These are phyloP conservation scores for Bombyx huttoni DNA, from an alignment of 2,888 invertebrate genomes.

Conservation along the genomic window DNA sequence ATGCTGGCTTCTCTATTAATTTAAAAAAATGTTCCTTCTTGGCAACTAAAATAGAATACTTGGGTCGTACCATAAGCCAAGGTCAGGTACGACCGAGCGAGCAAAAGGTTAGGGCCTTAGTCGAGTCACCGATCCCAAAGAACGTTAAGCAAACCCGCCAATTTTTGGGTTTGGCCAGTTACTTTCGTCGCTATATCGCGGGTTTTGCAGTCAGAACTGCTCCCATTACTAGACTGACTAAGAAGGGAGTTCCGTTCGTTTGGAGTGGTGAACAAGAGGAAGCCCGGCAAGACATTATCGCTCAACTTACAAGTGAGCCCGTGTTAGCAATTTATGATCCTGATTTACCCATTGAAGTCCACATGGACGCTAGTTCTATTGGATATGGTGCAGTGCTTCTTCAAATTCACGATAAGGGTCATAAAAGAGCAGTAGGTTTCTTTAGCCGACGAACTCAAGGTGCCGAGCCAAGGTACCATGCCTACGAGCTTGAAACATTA, in stretches of 20 bases:
- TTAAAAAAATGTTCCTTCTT: slow-evolving; percentile 8
- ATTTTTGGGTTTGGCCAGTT: slow-evolving; percentile 13
- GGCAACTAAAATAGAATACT: slow-evolving; percentile 12
- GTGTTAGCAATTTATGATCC: slow-evolving; percentile 9
- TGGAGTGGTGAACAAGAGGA: slow-evolving; percentile 6
- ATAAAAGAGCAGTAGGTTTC: slow-evolving; percentile 8
- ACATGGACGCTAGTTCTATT: slow-evolving; percentile 4
- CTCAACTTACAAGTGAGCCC: slow-evolving; percentile 7
- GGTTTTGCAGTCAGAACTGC: slow-evolving; percentile 6
- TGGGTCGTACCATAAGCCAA: slow-evolving; percentile 10
- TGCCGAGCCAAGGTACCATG: slow-evolving; percentile 12
- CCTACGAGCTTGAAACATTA: slow-evolving; percentile 12
- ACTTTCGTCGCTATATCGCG: slow-evolving; percentile 12
- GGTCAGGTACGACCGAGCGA: slow-evolving; percentile 16
- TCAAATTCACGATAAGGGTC: slow-evolving; percentile 4
- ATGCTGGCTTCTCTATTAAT: slow-evolving; percentile 15
- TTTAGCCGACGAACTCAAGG: slow-evolving; percentile 9
- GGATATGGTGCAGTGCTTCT: slow-evolving; percentile 10
- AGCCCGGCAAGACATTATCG: slow-evolving; percentile 2
- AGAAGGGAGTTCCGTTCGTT: slow-evolving; percentile 1
- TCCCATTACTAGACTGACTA: slow-evolving; percentile 1
- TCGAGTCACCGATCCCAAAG: slow-evolving; percentile 8
- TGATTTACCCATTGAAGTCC: slow-evolving; percentile 2
- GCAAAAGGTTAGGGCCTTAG: slow-evolving; percentile 12
- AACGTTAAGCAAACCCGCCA: slow-evolving; percentile 16